phyloP scores from a whole-genome alignment of 1,140 invertebrate genomes.

The Hyposmocoma kahamanoa region DNA sequence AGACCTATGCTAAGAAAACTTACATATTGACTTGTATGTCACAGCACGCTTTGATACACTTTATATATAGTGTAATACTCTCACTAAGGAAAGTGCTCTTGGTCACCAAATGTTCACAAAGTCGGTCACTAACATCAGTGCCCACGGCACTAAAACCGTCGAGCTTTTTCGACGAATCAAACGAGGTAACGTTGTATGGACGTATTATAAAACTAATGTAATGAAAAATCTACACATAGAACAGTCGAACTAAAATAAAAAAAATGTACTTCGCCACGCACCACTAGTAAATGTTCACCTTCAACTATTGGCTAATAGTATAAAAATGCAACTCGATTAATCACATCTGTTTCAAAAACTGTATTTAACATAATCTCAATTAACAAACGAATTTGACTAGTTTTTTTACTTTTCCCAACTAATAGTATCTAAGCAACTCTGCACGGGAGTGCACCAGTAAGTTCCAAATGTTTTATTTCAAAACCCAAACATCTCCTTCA shows the following conservation, averaged over 20 bases:
- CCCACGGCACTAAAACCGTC: constrained; percentile 17
- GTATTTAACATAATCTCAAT: too few relatives aligned
- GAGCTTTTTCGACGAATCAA: constrained; percentile 19
- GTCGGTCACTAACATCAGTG: constrained; percentile 7
- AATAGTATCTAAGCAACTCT: too few relatives aligned
- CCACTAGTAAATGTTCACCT: constrained; percentile 17
- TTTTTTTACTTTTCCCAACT: too few relatives aligned
- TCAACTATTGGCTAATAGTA: not conserved
- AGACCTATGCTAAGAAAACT: constrained; percentile 44
- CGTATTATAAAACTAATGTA: constrained; percentile 13
- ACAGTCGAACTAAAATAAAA: constrained; percentile 20
- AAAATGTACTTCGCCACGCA: constrained; percentile 40
- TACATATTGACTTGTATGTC: constrained; percentile 63
- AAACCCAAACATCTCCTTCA: too few relatives aligned
- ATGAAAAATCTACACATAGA: constrained; percentile 20
- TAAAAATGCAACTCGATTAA: too few relatives aligned
- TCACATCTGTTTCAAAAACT: too few relatives aligned
- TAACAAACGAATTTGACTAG: too few relatives aligned
- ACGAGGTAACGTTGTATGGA: constrained; percentile 26
- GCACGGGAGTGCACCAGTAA: too few relatives aligned
- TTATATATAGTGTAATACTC: constrained; percentile 23
- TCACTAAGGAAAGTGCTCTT: constrained; percentile 22
- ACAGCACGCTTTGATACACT: constrained; percentile 57
- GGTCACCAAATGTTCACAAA: constrained; percentile 6
- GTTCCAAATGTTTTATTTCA: too few relatives aligned